Evolutionary conservation across 1,140 invertebrate species (phyloP), one percentile per base, ranked within the genome.

Genomic region (Drosophila pectinifera): DNA sequence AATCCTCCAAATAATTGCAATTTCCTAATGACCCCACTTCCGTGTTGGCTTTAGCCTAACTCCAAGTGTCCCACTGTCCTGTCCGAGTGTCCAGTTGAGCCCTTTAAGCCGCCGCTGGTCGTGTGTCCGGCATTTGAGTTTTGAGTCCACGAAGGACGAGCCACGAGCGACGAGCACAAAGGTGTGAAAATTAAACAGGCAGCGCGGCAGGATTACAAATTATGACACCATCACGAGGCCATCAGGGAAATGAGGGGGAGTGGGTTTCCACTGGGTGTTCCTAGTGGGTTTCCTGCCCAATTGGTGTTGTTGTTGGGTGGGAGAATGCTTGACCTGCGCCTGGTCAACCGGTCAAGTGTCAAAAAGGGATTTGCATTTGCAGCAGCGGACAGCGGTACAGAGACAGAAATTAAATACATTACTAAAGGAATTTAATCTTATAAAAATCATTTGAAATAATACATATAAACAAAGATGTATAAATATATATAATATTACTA

Each of bases 161-260:
- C 24, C 39, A 11, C 24, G 48, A 34, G 68, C 41, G 65, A 53
- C 69, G 51, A 61, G 69, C 53, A 83, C 76, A 84, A 89, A 89
- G 84, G 84, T 89, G 84, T 89, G 84, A 80, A 89, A 89, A 89
- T 89, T 89, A 89, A 89, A 89, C 84, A 89, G 84, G 59, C 77
- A 62, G 58, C 84, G 82, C 73, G 78, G 72, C 69, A 83, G 84
- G 84, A 89, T 89, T 89, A 89, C 84, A 89, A 89, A 89, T 89
- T 89, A 89, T 89, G 84, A 89, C 84, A 80, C 84, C 76, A 51
- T 51, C 75, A 72, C 64, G 69, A 64, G 26, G 73, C 67, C 70
- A 83, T 83, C 64, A 88, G 54, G 75, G 69, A 86, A 86, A 88
- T 86, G 81, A 85, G 81, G 11, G 43, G 45, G 68, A 16, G 31